These are phyloP conservation scores for Chromobotia macracanthus DNA, from an alignment of 2,797 vertebrate genomes.

Conservation along the genomic window DNA sequence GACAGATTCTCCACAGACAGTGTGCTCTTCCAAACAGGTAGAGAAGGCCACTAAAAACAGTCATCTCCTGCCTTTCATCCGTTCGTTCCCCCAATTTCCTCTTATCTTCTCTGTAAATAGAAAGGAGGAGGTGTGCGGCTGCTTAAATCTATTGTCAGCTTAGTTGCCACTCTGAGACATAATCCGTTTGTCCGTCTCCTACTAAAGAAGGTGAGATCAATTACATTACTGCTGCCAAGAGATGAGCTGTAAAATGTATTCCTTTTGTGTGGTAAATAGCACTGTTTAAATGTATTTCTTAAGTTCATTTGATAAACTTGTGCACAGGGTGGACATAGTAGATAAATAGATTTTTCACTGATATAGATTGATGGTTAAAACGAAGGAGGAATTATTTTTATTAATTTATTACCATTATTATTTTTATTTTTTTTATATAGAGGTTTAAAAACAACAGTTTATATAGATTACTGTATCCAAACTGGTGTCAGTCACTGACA, in stretches of 20 bases:
- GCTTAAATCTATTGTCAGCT: slow-evolving; percentile 42
- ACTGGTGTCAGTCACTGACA: too few relatives aligned
- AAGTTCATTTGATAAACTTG: slow-evolving; percentile 47
- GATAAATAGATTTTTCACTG: neutral
- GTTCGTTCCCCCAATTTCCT: slow-evolving; percentile 26
- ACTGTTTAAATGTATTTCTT: neutral
- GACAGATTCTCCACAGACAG: neutral
- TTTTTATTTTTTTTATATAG: too few relatives aligned
- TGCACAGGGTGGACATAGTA: neutral
- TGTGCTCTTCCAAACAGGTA: neutral
- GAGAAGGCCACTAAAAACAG: slow-evolving; percentile 14
- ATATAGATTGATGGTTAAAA: neutral
- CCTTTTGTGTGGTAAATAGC: slow-evolving; percentile 22
- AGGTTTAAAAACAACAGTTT: too few relatives aligned
- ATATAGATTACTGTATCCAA: too few relatives aligned
- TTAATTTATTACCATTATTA: too few relatives aligned
- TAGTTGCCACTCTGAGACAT: slow-evolving; percentile 33
- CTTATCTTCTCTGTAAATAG: slow-evolving; percentile 31
- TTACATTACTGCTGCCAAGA: neutral
- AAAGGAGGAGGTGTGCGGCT: slow-evolving; percentile 9
- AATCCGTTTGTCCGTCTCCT: slow-evolving; percentile 42
- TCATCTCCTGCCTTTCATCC: slow-evolving; percentile 10
- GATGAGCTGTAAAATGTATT: neutral
- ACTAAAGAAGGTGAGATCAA: slow-evolving; percentile 11
- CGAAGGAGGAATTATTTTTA: neutral